Base-by-base conservation (phyloP, 2,113 vertebrate genomes). In the Prunella fulvescens region DNA sequence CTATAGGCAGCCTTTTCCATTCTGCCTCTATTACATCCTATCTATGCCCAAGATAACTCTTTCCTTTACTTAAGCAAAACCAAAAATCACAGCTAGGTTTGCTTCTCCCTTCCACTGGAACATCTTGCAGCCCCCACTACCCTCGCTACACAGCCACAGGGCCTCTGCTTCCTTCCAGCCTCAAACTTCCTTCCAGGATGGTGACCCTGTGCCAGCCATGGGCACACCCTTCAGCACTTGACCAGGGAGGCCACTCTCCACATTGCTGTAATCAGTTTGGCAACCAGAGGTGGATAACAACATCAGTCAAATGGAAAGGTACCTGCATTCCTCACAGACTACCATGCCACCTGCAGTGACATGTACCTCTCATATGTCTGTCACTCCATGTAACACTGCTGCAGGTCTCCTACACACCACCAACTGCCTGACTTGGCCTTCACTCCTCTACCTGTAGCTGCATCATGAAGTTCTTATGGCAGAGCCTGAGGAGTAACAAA, bases 191-290 rank as follows among this genome's bases (percentile, higher is more conserved):
- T 62, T n/a, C 48, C n/a, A 62, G 45, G 18, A n/a, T 14, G n/a
- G 51, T 0, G 1, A 18, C 5, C 10, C 33, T 1, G 1, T 33
- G 28, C 7, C 48, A 74, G 71, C 45, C 64, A 67, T 0, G 0
- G 45, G 50, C 72, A 73, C 45, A 19, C 17, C 39, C 35, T 62
- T 50, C 71, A 58, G 56, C 66, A 25, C 25, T 20, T 3, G 0
- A 28, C 14, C 7, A 2, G 15, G 14, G 10, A 82, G n/a, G 53
- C 20, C 76, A 26, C 33, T 7, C 9, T 40, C 57, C 23, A 9
- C 29, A 12, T 5, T 23, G 50, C 18, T 58, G 76, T 54, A 23
- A 45, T 20, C n/a, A 6, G 4, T 50, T 56, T 64, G 26, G 69
- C 39, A 74, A 4, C 22, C 6, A 4, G 51, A 70, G 57, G 18